Evolutionary conservation across 2,888 invertebrate genomes (phyloP).

Genomic region (Microplitis deprimator): DNA sequence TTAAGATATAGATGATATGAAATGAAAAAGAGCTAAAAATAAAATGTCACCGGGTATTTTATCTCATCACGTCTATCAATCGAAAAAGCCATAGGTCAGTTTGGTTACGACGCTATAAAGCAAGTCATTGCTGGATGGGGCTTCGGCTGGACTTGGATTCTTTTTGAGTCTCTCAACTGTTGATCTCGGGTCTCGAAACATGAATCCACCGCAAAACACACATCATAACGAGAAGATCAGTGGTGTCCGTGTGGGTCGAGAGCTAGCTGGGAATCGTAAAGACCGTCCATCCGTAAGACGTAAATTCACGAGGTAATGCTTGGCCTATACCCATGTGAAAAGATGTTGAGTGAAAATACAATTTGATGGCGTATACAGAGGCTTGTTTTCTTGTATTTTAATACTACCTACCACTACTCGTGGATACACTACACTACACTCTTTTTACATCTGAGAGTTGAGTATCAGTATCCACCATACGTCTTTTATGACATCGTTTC

Average conservation of each 20-base stretch:
- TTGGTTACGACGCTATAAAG: conserved; percentile 65
- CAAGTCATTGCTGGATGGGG: conserved; percentile 52
- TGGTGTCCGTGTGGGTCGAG: not conserved
- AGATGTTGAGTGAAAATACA: conserved; percentile 37
- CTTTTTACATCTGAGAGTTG: not conserved
- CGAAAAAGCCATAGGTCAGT: conserved; percentile 56
- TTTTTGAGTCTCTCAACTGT: conserved; percentile 7
- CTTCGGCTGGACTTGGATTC: conserved; percentile 30
- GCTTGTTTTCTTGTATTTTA: conserved; percentile 14
- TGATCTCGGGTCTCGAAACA: not conserved
- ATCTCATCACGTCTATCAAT: conserved; percentile 50
- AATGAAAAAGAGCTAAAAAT: not conserved
- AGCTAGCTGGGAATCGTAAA: conserved; percentile 58
- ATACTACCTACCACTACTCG: not conserved
- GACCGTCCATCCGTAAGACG: conserved; percentile 60
- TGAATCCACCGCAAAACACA: conserved; percentile 20
- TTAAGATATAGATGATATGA: not conserved
- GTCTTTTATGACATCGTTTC: conserved; percentile 68
- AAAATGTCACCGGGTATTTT: not conserved
- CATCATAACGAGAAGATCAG: conserved; percentile 28
- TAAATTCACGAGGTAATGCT: conserved; percentile 54
- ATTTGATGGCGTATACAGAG: conserved; percentile 33
- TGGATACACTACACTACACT: conserved; percentile 9
- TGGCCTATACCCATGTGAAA: conserved; percentile 40
- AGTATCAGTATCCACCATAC: conserved; percentile 38